Percentiles rank a stretch among this genome's conserved stretches.
These are phyloP conservation scores for Platorchestia sp. DNA, from an alignment of 1,140 invertebrate species.

Conservation along the genomic window DNA sequence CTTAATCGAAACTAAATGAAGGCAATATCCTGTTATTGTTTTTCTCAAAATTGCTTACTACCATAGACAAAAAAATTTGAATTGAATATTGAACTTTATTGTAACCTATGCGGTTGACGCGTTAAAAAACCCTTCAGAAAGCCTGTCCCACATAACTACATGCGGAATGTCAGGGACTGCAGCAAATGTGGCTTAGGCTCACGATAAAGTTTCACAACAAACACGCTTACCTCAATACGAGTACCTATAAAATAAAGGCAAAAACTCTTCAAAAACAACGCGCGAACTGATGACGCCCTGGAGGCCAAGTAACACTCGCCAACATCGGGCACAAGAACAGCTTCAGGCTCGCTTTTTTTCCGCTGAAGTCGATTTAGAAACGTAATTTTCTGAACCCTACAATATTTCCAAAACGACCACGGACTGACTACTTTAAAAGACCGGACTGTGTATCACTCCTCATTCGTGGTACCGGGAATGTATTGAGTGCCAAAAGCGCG, in stretches of 20 bases:
- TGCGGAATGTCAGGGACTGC: too few relatives aligned
- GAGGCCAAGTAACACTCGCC: not conserved
- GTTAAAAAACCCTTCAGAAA: too few relatives aligned
- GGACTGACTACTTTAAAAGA: too few relatives aligned
- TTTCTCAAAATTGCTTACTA: too few relatives aligned
- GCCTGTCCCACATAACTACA: too few relatives aligned
- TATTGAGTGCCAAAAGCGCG: not conserved
- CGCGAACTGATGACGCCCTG: not conserved
- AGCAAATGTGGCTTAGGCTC: not conserved
- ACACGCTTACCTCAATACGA: not conserved
- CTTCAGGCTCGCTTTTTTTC: not conserved
- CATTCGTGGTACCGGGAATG: not conserved
- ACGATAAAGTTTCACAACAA: not conserved
- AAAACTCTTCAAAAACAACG: not conserved
- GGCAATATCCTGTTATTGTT: too few relatives aligned
- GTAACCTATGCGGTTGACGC: too few relatives aligned
- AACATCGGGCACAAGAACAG: not conserved
- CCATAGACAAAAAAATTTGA: too few relatives aligned
- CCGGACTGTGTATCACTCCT: too few relatives aligned
- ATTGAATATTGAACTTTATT: too few relatives aligned
- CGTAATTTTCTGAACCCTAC: not conserved
- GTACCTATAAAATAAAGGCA: not conserved
- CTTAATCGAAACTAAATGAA: too few relatives aligned
- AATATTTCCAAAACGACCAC: too few relatives aligned
- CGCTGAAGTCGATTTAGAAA: not conserved